phyloP scores from a whole-genome alignment of 1,140 invertebrate genomes.

The Drosophila busckii region DNA sequence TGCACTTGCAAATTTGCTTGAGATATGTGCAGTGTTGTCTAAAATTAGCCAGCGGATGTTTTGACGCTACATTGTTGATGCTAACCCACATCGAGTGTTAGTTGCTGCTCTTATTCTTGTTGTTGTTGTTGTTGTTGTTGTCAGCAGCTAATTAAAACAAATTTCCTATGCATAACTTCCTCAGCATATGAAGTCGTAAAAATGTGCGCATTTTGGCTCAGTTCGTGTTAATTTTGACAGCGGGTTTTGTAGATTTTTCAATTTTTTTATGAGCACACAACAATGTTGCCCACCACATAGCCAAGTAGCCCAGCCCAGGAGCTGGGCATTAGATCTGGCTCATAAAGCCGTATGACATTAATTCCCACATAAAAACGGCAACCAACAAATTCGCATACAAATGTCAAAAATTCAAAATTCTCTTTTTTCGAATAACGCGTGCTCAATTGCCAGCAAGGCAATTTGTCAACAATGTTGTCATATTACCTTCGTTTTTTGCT shows the following conservation, averaged over 20 bases:
- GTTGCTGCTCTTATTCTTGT: conserved; percentile 2
- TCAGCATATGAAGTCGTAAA: conserved; percentile 60
- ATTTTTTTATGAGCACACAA: conserved; percentile 53
- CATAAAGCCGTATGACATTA: conserved; percentile 65
- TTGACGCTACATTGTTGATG: conserved; percentile 54
- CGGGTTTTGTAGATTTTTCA: conserved; percentile 22
- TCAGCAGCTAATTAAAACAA: conserved; percentile 73
- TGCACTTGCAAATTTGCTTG: conserved; percentile 12
- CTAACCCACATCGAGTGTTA: conserved; percentile 50
- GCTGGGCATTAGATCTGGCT: conserved; percentile 38
- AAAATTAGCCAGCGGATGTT: conserved; percentile 60
- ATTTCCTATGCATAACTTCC: conserved; percentile 72
- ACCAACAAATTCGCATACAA: background rate
- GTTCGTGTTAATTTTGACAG: conserved; percentile 55
- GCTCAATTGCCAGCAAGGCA: conserved; percentile 23
- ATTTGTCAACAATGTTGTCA: conserved; percentile 53
- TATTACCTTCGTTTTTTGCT: conserved; percentile 39
- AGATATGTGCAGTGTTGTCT: conserved; percentile 30
- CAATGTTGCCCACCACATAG: conserved; percentile 45
- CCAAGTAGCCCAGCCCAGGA: conserved; percentile 6
- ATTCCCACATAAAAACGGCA: conserved; percentile 55
- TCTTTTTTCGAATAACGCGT: background rate
- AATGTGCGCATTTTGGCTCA: conserved; percentile 32
- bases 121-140: conserved; percentile 40
- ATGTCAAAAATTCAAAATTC: background rate